Evolutionary conservation across 2,888 invertebrate genomes (phyloP).

Genomic region (Hemithea aestivaria): DNA sequence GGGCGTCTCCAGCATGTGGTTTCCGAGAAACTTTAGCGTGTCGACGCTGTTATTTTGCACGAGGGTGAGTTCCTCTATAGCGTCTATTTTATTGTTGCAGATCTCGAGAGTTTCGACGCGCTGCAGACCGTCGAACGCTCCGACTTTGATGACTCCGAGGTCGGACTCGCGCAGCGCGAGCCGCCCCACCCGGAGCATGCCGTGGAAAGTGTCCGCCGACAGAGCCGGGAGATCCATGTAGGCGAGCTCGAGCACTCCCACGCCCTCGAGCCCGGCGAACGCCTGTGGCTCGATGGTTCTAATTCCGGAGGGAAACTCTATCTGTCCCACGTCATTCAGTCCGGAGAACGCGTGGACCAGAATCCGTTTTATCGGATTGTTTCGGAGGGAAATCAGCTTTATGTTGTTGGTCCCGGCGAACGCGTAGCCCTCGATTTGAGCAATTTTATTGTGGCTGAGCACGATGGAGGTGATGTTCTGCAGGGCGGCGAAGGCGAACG

Average conservation of each 20-base stretch:
- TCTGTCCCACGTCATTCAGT: constrained; percentile 88
- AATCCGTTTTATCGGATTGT: constrained; percentile 90
- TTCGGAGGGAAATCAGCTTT: constrained; percentile 87
- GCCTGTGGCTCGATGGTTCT: constrained; percentile 86
- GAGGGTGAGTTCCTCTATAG: constrained; percentile 86
- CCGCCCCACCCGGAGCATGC: constrained; percentile 85
- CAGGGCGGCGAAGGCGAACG: constrained; percentile 90
- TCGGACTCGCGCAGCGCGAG: constrained; percentile 91
- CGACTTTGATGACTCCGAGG: constrained; percentile 84
- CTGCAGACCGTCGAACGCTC: constrained; percentile 87
- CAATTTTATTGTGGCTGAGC: constrained; percentile 84
- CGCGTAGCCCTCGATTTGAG: constrained; percentile 85
- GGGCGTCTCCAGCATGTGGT: constrained; percentile 90
- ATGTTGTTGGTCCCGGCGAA: constrained; percentile 93
- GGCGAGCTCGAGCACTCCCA: constrained; percentile 88
- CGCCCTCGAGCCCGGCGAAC: constrained; percentile 88
- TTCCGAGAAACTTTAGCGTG: constrained; percentile 86
- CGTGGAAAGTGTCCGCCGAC: constrained; percentile 85
- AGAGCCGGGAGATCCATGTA: constrained; percentile 90
- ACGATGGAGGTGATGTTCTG: constrained; percentile 88
- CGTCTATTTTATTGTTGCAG: constrained; percentile 91
- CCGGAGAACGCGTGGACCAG: constrained; percentile 91
- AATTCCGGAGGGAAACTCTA: constrained; percentile 91
- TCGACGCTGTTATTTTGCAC: constrained; percentile 85
- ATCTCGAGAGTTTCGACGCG: constrained; percentile 86